Percentiles rank a stretch among this genome's conserved stretches.
These are phyloP conservation scores for Spodoptera litura DNA, from an alignment of 1,140 invertebrate species.

Conservation along the genomic window DNA sequence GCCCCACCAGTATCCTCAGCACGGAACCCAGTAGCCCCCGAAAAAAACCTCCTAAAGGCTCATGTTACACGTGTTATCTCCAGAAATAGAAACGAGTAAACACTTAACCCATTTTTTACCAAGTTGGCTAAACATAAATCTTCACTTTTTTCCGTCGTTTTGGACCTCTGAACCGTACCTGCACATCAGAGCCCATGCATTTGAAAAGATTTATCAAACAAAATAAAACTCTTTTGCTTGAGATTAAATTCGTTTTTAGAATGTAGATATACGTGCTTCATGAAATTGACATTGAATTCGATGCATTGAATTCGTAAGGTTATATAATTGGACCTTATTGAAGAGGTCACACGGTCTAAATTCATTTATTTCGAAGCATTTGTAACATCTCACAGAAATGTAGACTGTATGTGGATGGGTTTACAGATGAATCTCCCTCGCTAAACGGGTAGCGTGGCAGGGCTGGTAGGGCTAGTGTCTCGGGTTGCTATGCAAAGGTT, in stretches of 20 bases:
- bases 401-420: neutral
- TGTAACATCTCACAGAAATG: neutral
- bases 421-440: neutral
- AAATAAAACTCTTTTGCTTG: constrained; percentile 39
- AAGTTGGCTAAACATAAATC: constrained; percentile 71
- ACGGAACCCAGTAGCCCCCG: constrained; percentile 36
- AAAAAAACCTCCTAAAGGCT: constrained; percentile 43
- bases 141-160: constrained; percentile 55
- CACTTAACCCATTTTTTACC: constrained; percentile 76
- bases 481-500: constrained; percentile 40
- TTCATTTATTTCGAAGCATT: neutral
- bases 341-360: neutral
- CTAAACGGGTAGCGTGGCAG: neutral
- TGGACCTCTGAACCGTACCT: constrained; percentile 59
- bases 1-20: neutral
- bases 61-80: constrained; percentile 68
- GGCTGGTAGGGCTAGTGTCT: constrained; percentile 34
- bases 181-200: constrained; percentile 59
- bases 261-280: neutral
- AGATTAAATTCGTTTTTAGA: constrained; percentile 28
- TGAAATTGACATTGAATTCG: constrained; percentile 52
- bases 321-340: neutral
- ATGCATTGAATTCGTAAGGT: constrained; percentile 20
- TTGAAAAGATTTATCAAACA: constrained; percentile 24
- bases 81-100: constrained; percentile 71